Conservation (phyloP, 1,140 invertebrate genomes). For the Cyclargus thomasi region DNA sequence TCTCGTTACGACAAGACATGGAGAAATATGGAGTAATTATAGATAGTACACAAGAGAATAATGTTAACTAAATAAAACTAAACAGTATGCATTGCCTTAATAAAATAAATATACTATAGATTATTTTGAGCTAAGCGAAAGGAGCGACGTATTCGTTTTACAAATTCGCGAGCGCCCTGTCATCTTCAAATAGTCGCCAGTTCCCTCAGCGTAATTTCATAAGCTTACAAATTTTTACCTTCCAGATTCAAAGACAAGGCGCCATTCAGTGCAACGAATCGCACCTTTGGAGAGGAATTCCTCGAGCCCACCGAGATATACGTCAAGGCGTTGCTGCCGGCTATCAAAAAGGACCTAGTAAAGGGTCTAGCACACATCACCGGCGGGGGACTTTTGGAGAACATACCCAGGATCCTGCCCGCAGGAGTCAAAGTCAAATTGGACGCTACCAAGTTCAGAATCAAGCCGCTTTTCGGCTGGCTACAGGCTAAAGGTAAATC, state of each 20-base stretch:
- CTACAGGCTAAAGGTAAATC: constrained; percentile 75
- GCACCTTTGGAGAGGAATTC: constrained; percentile 85
- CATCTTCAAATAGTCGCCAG: too few species aligned
- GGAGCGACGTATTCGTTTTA: too few species aligned
- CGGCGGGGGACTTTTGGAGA: constrained; percentile 93
- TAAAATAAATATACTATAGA: too few species aligned
- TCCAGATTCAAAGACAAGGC: constrained; percentile 80
- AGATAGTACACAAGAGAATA: too few species aligned
- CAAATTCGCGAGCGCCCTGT: too few species aligned
- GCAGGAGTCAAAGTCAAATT: constrained; percentile 78
- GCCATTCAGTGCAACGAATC: constrained; percentile 80
- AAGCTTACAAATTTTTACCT: not conserved
- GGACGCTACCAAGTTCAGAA: constrained; percentile 84
- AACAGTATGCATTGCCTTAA: too few species aligned
- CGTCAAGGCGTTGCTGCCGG: constrained; percentile 84
- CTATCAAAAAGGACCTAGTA: constrained; percentile 83
- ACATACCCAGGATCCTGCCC: constrained; percentile 89
- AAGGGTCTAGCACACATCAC: constrained; percentile 97
- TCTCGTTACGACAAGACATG: too few species aligned
- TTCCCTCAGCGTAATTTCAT: too few species aligned
- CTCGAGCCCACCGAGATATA: constrained; percentile 94
- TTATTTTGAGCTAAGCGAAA: too few species aligned
- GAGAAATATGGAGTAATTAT: too few species aligned
- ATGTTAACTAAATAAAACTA: too few species aligned
- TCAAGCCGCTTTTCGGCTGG: constrained; percentile 82